Evolutionary conservation across 2,888 invertebrate species (phyloP), one percentile per base, ranked within the genome.

Genomic region (Himalopsyche kuldschensis): DNA sequence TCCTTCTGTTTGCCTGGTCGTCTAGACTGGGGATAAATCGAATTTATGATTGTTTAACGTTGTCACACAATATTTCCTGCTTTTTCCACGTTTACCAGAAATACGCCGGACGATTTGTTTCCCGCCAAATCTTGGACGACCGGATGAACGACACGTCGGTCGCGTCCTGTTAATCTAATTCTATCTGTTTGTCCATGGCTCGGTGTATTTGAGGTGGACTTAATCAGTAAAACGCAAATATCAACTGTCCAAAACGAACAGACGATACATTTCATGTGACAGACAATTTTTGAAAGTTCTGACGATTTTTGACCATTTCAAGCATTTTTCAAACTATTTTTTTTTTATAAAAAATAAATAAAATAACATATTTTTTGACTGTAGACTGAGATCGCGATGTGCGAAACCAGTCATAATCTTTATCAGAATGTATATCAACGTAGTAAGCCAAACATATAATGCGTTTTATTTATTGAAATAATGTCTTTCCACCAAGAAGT

Each of bases 21-120:
- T 85, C 85, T 85, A 85, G 85, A 85, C 85, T 63, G 82, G 41
- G 84, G 84, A 84, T 79, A 84, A 82, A 84, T 82, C 79, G 79
- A 85, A 85, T 85, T 84, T 84, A 84, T 84, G 84, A 84, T 82
- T 82, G 84, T 84, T 78, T 84, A 84, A 82, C 85, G 75, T 55
- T 84, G 85, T 85, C 80, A 82, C 80, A 82, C 81, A 46, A 82
- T 82, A 81, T 81, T 76, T 69, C 0, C 31, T 24, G 20, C 5
- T 11, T 84, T 82, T 81, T 84, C 79, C 47, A 30, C 41, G 63
- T 35, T 6, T 24, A 46, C 80, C 77, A 76, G 80, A 75, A 55
- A 17, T 11, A 30, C 31, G 20, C 35, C 46, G 24, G 48, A 3
- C 69, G 8, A 75, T 55, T 75, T 63, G 55, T 81, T 78, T 81